Base-by-base conservation (phyloP, 2,113 vertebrate species). In the Oncorhynchus kisutch region DNA sequence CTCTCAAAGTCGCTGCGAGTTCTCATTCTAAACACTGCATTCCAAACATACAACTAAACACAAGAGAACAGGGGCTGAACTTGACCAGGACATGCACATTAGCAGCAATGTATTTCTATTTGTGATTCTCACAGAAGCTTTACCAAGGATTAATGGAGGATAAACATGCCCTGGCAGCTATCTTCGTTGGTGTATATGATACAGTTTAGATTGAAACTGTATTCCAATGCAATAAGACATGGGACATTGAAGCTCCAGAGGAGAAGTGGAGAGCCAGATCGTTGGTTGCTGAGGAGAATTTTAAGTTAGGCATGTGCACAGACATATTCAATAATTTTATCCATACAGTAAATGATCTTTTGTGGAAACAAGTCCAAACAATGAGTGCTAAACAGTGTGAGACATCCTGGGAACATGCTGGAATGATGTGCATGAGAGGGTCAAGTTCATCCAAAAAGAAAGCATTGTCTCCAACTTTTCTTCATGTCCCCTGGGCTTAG, bases 381-480 rank as follows among this genome's bases (percentile, higher is more conserved):
- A 78, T 75, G 73, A 86, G 74, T 79, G 84, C 54, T 68, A 72
- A 78, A 73, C 25, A 78, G 71, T 78, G 74, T 74, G 54, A 79
- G 74, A 57, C 45, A 66, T 92, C 89, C 84, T 87, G 89, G 90
- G 86, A 92, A 85, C 82, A 85, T 88, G 91, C 91, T 90, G 87
- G 90, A 93, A 84, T 93, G 88, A 94, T 94, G 94, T 92, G 94
- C 93, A 92, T 90, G 94, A 94, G 92, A 94, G 93, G 95, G 95
- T 94, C 95, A 96, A 95, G 95, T 96, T 96, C 94, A 95, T 91
- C 94, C 93, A 91, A 69, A 88, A 82, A 81, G 73, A 92, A 89
- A 88, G 81, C 25, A 81, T 91, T 85, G 89, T 93, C 92, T 91
- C 92, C 84, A 89, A 96, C 95, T 99, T 99, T 94, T 94, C 92